phyloP scores from a whole-genome alignment of 23 tunicate species.

The Styela clava region DNA sequence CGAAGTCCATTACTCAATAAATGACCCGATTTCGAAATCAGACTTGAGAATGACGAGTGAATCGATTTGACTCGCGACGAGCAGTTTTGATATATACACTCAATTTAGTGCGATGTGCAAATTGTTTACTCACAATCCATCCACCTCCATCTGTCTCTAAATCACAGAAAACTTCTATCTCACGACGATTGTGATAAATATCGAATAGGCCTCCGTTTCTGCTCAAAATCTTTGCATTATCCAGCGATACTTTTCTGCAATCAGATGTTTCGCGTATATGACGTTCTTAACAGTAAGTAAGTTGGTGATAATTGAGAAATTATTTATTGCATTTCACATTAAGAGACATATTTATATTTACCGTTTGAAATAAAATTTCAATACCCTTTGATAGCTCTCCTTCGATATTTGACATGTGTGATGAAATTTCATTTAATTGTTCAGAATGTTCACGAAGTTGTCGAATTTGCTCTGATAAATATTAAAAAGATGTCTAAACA shows the following conservation, averaged over 20 bases:
- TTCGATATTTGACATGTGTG: neutral
- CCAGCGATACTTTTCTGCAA: neutral
- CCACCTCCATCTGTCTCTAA: constrained; percentile 12
- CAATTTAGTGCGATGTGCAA: too few relatives aligned
- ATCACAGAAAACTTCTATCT: neutral
- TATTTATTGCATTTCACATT: neutral
- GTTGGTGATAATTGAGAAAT: too few relatives aligned
- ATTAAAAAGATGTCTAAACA: too few relatives aligned
- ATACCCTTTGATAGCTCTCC: neutral
- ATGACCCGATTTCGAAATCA: neutral
- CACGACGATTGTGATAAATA: neutral
- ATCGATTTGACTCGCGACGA: too few relatives aligned
- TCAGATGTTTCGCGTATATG: neutral
- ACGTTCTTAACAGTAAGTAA: neutral
- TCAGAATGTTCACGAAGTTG: too few relatives aligned
- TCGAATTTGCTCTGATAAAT: too few relatives aligned
- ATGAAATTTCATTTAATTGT: too few relatives aligned
- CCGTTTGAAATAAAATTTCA: neutral
- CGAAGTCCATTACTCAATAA: too few relatives aligned
- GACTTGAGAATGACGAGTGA: too few relatives aligned
- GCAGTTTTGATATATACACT: too few relatives aligned
- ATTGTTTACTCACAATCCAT: neutral
- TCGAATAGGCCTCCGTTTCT: neutral
- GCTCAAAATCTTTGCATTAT: neutral
- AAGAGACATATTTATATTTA: too few relatives aligned